Base-by-base conservation (phyloP, 92 coral and sea anemone species). In the Desmophyllum pertusum region DNA sequence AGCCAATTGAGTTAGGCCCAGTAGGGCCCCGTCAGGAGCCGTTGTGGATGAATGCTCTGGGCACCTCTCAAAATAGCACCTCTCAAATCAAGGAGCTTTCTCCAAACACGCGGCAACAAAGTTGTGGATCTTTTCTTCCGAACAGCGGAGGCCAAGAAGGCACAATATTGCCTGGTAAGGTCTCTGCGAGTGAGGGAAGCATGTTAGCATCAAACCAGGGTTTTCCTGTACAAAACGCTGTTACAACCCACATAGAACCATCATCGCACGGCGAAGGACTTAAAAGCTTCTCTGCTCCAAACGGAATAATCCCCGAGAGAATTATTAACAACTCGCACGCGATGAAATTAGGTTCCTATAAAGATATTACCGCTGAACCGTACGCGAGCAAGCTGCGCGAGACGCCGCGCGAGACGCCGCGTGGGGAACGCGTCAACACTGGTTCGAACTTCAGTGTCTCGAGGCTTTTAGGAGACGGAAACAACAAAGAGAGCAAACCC, bases 391-490 rank as follows among this genome's bases (percentile, higher is more conserved):
- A 80, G 64, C 23, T 51, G 27, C 79, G 36, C 8, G 86, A 82
- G n/a, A n/a, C n/a, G n/a, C n/a, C n/a, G n/a, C n/a, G n/a, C n/a
- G n/a, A n/a, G n/a, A n/a, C n/a, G n/a, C n/a, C n/a, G n/a, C n/a
- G n/a, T n/a, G n/a, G n/a, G 42, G 86, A 82, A 19, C 53, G 86
- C 37, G 15, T 23, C 3, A 63, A 79, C 77, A 43, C 78, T 5
- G 70, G 66, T 39, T 87, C 93, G 63, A 92, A 86, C 74, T 94
- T 92, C 69, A 94, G 98, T 70, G 98, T 94, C 3, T 94, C 92
- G 14, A 91, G 98, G 57, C 77, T 94, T 36, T 85, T 94, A 41
- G 98, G 98, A 31, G 90, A 87, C n/a, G 87, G 84, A 35, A 48
- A 62, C 41, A 29, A 33, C 51, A 84, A 79, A 30, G 91, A 71